A percentile compares a stretch with the other conserved stretches of the same genome.
Conservation (phyloP, 2,113 vertebrate species). For the Pardalotus punctatus region DNA sequence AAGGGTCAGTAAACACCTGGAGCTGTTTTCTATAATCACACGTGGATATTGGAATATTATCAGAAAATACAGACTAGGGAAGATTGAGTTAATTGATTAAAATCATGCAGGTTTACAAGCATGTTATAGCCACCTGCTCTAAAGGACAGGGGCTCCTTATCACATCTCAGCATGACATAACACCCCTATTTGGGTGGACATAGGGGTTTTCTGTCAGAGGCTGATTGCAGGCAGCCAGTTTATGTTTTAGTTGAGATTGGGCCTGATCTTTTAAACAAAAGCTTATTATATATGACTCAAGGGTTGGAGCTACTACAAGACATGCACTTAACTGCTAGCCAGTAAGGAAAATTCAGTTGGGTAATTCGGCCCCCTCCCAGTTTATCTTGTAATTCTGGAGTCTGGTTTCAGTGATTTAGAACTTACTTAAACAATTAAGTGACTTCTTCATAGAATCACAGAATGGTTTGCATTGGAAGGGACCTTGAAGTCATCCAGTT, state of each 20-base stretch:
- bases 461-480: neutral
- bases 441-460: neutral
- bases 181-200: neutral
- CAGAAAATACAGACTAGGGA: neutral
- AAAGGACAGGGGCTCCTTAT: neutral
- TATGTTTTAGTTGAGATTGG: neutral
- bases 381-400: neutral
- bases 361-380: neutral
- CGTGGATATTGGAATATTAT: neutral
- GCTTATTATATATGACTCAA: neutral
- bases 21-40: neutral
- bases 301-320: neutral
- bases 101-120: neutral
- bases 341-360: neutral
- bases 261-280: neutral
- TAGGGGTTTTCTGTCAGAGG: neutral
- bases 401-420: neutral
- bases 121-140: neutral
- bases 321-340: neutral
- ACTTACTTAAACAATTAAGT: neutral
- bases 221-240: neutral
- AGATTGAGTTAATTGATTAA: neutral
- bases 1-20: neutral
- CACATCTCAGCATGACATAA: fast-evolving
- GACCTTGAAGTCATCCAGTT: neutral